Conservation (phyloP, 2,113 vertebrate genomes). For the Cynocephalus volans region DNA sequence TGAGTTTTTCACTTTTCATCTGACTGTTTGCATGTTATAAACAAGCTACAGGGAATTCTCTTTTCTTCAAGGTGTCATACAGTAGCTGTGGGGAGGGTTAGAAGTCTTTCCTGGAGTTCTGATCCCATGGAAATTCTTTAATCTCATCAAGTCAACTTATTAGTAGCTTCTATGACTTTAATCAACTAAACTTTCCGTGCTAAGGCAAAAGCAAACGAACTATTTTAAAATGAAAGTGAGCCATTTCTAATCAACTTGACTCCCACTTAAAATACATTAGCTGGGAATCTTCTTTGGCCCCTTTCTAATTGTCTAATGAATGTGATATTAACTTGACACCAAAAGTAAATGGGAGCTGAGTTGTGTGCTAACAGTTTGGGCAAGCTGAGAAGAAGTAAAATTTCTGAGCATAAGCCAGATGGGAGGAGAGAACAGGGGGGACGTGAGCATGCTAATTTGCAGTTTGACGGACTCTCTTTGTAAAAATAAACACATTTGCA, state of each 20-base stretch:
- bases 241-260: slow-evolving; percentile 71
- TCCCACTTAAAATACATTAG: slow-evolving; percentile 47
- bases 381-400: slow-evolving; percentile 70
- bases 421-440: slow-evolving; percentile 71
- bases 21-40: not conserved
- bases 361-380: slow-evolving; percentile 72
- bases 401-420: slow-evolving; percentile 68
- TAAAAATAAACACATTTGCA: slow-evolving; percentile 84
- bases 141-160: slow-evolving; percentile 57
- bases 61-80: not conserved
- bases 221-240: slow-evolving; percentile 60
- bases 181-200: slow-evolving; percentile 69
- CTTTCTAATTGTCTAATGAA: slow-evolving; percentile 75
- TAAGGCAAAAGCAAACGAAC: slow-evolving; percentile 74
- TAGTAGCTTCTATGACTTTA: slow-evolving; percentile 63
- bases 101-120: not conserved
- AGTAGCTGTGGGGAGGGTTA: not conserved
- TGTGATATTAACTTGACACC: slow-evolving; percentile 69
- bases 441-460: slow-evolving; percentile 80
- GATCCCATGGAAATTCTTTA: slow-evolving; percentile 59
- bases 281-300: slow-evolving; percentile 69
- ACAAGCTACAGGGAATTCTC: not conserved
- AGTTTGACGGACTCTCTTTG: slow-evolving; percentile 77
- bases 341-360: slow-evolving; percentile 67
- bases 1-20: not conserved